Conservation (phyloP, 2,113 vertebrate species). For the Lepus timidus region DNA sequence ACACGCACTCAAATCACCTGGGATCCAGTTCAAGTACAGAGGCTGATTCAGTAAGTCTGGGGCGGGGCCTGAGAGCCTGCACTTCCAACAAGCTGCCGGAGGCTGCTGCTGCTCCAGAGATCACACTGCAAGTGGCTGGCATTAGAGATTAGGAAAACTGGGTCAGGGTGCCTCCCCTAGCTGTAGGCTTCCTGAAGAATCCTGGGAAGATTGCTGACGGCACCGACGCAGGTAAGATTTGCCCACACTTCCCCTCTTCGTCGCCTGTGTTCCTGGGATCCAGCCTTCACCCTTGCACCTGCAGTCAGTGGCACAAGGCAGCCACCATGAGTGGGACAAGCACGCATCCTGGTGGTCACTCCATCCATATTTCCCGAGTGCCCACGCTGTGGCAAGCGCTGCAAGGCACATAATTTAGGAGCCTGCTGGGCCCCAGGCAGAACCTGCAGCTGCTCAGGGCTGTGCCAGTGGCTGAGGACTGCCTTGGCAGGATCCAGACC, state of each 20-base stretch:
- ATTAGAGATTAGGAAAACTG: neutral
- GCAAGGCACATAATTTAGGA: slow-evolving; percentile 15
- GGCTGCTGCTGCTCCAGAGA: neutral
- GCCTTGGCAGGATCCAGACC: slow-evolving; percentile 37
- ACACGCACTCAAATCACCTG: neutral
- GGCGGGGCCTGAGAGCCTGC: neutral
- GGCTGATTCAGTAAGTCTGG: neutral
- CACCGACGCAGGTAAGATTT: neutral
- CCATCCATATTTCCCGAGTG: slow-evolving; percentile 39
- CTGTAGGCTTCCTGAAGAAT: neutral
- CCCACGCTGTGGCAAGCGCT: slow-evolving; percentile 23
- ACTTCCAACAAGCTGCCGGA: neutral
- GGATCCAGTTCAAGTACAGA: neutral
- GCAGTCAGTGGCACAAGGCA: neutral
- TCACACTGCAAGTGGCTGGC: neutral
- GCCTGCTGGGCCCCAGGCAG: neutral
- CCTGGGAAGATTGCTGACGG: neutral
- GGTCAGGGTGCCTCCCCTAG: neutral
- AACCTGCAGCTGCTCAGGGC: slow-evolving; percentile 11
- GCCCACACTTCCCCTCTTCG: neutral
- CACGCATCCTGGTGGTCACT: slow-evolving; percentile 9
- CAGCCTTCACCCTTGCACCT: neutral
- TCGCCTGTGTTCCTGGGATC: neutral
- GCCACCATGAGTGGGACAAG: neutral
- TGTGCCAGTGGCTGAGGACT: neutral